These are phyloP conservation scores for Miltochrista miniata DNA, from an alignment of 2,888 invertebrate genomes.

Conservation along the genomic window DNA sequence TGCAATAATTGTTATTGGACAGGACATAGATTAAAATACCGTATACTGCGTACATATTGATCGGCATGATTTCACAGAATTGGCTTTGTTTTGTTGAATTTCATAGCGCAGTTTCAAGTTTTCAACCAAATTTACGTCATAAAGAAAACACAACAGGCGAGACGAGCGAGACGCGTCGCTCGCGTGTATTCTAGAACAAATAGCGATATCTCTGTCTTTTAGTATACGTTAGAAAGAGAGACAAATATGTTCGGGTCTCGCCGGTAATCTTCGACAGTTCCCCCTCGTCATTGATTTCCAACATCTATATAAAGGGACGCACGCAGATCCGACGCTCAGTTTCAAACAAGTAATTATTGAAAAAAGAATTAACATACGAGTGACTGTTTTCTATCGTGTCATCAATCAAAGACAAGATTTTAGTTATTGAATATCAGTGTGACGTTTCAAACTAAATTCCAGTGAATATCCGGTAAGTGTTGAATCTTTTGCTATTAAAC, in stretches of 20 bases:
- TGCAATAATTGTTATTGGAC: no score
- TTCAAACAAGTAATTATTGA: constrained; percentile 48
- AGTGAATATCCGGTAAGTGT: constrained; percentile 51
- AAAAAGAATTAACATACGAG: constrained; percentile 40
- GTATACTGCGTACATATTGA: constrained; percentile 14
- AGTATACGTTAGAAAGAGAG: constrained; percentile 32
- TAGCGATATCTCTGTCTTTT: constrained; percentile 30
- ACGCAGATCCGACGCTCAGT: constrained; percentile 36
- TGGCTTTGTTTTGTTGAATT: constrained; percentile 37
- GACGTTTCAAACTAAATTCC: constrained; percentile 45
- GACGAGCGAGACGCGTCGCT: constrained; percentile 13
- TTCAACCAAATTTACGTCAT: constrained; percentile 42
- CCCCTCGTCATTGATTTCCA: constrained; percentile 21
- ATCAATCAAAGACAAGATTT: constrained; percentile 39
- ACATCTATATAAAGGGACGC: constrained; percentile 46
- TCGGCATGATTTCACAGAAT: constrained; percentile 32
- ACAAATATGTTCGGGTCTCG: constrained; percentile 34
- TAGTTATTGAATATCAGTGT: constrained; percentile 36
- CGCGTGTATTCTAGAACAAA: constrained; percentile 52
- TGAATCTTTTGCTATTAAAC: constrained; percentile 4
- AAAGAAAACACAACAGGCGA: constrained; percentile 35
- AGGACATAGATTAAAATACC: background rate
- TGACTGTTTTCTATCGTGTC: constrained; percentile 45
- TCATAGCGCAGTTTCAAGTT: constrained; percentile 1
- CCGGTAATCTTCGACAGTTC: constrained; percentile 25